Evolutionary conservation across 2,113 vertebrate species (phyloP).

Genomic region (Dermatemys mawii): DNA sequence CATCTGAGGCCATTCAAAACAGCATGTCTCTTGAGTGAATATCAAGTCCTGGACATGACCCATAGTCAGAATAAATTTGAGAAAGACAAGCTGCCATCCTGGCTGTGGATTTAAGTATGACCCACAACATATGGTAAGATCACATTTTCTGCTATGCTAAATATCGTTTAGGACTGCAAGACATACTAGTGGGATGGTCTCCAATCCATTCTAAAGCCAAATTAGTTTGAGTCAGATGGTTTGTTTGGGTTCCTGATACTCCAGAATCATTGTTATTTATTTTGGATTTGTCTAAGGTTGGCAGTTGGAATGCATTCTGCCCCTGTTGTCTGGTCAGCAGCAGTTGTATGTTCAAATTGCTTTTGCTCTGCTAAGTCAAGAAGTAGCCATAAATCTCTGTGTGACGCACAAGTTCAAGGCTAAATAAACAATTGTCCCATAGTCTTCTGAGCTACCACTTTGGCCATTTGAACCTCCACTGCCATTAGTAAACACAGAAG

Average conservation of each 20-base stretch:
- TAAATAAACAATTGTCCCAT: conserved; percentile 9
- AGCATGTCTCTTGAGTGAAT: not conserved
- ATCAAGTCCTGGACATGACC: not conserved
- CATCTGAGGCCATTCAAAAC: rapidly evolving
- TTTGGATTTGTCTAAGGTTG: conserved; percentile 41
- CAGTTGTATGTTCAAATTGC: not conserved
- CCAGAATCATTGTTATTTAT: conserved; percentile 22
- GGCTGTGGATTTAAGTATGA: not conserved
- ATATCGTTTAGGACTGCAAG: not conserved
- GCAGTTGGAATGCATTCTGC: conserved; percentile 28
- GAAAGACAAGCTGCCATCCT: conserved; percentile 2
- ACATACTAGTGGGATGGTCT: conserved; percentile 37
- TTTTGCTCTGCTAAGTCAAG: conserved; percentile 36
- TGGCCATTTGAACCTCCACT: not conserved
- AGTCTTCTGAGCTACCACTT: not conserved
- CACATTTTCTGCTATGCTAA: not conserved
- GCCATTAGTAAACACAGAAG: not conserved
- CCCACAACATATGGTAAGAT: not conserved
- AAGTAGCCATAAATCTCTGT: conserved; percentile 34
- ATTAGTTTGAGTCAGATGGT: not conserved
- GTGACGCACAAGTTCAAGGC: not conserved
- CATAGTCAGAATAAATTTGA: rapidly evolving
- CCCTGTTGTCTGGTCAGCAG: conserved; percentile 23
- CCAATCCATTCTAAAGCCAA: conserved; percentile 22
- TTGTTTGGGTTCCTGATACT: conserved; percentile 61